Evolutionary conservation across 2,888 invertebrate genomes (phyloP), one percentile per base, ranked within the genome.

Genomic region (Xylophagus ater): DNA sequence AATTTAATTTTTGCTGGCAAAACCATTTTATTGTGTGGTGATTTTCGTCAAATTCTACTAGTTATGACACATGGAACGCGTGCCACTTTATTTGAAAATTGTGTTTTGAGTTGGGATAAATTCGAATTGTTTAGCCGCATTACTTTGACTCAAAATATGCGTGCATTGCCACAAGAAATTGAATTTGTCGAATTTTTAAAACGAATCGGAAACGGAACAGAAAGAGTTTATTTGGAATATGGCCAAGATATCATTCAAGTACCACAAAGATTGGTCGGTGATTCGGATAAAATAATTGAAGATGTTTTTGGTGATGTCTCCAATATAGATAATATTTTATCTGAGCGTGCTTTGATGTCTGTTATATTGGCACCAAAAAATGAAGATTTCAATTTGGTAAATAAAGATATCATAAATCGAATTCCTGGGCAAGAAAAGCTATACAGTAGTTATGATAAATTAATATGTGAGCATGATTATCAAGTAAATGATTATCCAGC

Each of bases 1-100:
- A n/a, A n/a, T n/a, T n/a, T n/a, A n/a, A n/a, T n/a, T n/a, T 39
- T 42, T 39, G 39, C 28, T 13, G 39, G 36, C 12, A 39, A 39
- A 23, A 39, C 28, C 15, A 17, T 36, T 17, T 15, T 31, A 1
- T 18, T 42, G 15, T 31, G 42, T 26, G 38, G 34, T 26, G 38
- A 42, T 28, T 42, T 32, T 28, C 19, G 32, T 7, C 42, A 35
- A 37, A 42, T 25, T 23, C 28, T 31, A 13, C 34, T 36, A 14
- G 39, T 42, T 14, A 13, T n/a, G n/a, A n/a, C n/a, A n/a, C n/a
- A n/a, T n/a, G n/a, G n/a, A n/a, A n/a, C n/a, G n/a, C n/a, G n/a
- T 40, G 17, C 34, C 23, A 3, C 23, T 13, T 19, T 30, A 13
- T 30, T 29, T 31, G 42, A 42, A 29, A 33, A 32, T 13, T 42